Base-by-base conservation (phyloP, 2,888 invertebrate genomes). In the Nomada lathburiana region DNA sequence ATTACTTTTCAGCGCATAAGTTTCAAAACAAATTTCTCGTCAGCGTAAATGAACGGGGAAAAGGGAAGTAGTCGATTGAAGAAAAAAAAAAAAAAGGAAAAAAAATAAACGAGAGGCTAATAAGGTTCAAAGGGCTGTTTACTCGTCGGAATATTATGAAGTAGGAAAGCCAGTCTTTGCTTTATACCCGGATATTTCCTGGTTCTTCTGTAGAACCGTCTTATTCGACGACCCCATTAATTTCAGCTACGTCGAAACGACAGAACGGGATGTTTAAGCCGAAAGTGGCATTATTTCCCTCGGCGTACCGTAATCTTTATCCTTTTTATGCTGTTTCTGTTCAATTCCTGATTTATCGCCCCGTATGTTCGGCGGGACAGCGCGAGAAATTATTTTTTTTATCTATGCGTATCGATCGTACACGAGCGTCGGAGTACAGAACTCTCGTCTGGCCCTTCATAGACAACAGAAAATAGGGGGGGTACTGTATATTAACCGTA, bases 401-500 rank as follows among this genome's bases (percentile, higher is more conserved):
- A 79, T 74, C 76, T 26, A 63, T 26, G 11, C 62, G 64, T 36
- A 65, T 50, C 57, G 23, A 68, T 75, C 82, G 78, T 73, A 73
- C 36, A 1, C 42, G 57, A 47, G 4, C 23, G 29, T 67, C 67
- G 23, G 36, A 3, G 47, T 11, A 47, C 47, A 47, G 47, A 11
- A 47, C 10, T 47, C 47, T 47, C 13, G n/a, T 55, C 0, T 5
- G 16, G 29, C 69, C 20, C 52, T 73, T 70, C 69, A 71, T 80
- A 18, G 77, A 63, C 78, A 68, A 68, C 68, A 44, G 73, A 80
- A 62, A 26, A 26, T 26, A 60, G 57, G 36, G 60, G 9, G 10
- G 9, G 55, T 52, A 59, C 69, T 70, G 52, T 78, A 53, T 75
- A 79, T 82, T 83, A 79, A 75, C 79, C 52, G 76, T 83, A 83